These are phyloP conservation scores for Hecatera dysodea DNA, from an alignment of 2,888 invertebrate genomes.

Conservation along the genomic window DNA sequence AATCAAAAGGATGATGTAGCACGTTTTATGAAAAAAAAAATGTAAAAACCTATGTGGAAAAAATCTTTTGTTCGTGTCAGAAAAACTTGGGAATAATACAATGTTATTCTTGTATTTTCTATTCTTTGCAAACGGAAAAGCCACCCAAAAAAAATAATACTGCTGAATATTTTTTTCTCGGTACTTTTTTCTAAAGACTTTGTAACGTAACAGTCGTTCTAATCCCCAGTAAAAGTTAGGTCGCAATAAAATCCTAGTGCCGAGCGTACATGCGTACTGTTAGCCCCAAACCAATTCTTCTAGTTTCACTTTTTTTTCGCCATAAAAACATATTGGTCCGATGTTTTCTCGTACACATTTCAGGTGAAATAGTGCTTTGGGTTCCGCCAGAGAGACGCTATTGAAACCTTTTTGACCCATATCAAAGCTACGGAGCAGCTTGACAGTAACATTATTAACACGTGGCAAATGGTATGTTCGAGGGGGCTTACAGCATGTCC, in stretches of 20 bases:
- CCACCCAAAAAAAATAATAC: slow-evolving; percentile 23
- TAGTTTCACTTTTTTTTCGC: slow-evolving; percentile 68
- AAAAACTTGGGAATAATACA: slow-evolving; percentile 9
- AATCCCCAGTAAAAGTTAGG: slow-evolving; percentile 55
- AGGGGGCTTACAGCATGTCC: slow-evolving; percentile 69
- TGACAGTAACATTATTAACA: slow-evolving; percentile 87
- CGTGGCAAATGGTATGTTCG: slow-evolving; percentile 75
- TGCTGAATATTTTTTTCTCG: slow-evolving; percentile 32
- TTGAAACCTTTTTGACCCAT: slow-evolving; percentile 84
- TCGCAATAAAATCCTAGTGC: slow-evolving; percentile 67
- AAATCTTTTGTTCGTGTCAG: slow-evolving; percentile 24
- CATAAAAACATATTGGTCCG: slow-evolving; percentile 77
- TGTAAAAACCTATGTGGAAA: background rate
- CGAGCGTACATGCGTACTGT: slow-evolving; percentile 64
- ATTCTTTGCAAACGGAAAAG: slow-evolving; percentile 15
- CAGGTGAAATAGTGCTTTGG: slow-evolving; percentile 77
- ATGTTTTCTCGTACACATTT: slow-evolving; percentile 73
- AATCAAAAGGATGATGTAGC: slow-evolving; percentile 53
- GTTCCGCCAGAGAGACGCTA: slow-evolving; percentile 72
- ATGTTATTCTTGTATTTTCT: slow-evolving; percentile 24
- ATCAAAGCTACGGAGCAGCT: slow-evolving; percentile 80
- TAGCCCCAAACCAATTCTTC: slow-evolving; percentile 68
- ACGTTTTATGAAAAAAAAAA: slow-evolving; percentile 20
- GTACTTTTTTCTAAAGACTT: slow-evolving; percentile 25
- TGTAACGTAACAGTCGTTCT: slow-evolving; percentile 54